Evolutionary conservation across 2,113 vertebrate species (phyloP).

Genomic region (Campylomormyrus tamandua): DNA sequence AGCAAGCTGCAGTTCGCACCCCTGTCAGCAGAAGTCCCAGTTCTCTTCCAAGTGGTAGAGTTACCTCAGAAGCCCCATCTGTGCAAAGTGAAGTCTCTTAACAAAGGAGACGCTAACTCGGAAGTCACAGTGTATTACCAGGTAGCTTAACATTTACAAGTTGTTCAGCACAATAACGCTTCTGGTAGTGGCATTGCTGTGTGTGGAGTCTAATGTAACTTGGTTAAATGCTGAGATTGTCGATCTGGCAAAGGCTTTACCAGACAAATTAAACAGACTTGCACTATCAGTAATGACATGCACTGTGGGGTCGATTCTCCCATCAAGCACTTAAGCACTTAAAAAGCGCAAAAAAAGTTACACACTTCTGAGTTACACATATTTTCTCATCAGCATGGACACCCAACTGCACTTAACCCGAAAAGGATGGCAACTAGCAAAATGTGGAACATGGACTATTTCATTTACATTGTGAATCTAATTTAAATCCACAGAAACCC

Average conservation of each 20-base stretch:
- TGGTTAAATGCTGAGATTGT: neutral
- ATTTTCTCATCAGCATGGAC: neutral
- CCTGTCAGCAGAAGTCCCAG: conserved; percentile 69
- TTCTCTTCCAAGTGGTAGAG: conserved; percentile 85
- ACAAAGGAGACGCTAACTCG: conserved; percentile 87
- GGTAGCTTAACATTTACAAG: conserved; percentile 51
- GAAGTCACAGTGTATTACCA: conserved; percentile 94
- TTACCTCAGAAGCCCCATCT: conserved; percentile 71
- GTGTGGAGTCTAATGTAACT: neutral
- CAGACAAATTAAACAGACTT: neutral
- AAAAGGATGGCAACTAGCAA: neutral
- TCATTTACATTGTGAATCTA: neutral
- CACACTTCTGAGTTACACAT: no score
- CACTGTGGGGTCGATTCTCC: neutral
- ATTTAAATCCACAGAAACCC: no score
- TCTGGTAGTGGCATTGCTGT: neutral
- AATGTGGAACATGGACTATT: neutral
- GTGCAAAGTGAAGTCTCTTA: conserved; percentile 87
- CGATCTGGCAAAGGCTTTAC: neutral
- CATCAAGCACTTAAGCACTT: neutral
- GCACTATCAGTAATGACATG: neutral
- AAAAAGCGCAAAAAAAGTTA: neutral
- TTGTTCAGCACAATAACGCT: no score
- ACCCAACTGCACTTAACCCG: neutral
- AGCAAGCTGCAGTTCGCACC: conserved; percentile 78